Conservation (phyloP, 2,113 vertebrate genomes). For the Fregetta grallaria region DNA sequence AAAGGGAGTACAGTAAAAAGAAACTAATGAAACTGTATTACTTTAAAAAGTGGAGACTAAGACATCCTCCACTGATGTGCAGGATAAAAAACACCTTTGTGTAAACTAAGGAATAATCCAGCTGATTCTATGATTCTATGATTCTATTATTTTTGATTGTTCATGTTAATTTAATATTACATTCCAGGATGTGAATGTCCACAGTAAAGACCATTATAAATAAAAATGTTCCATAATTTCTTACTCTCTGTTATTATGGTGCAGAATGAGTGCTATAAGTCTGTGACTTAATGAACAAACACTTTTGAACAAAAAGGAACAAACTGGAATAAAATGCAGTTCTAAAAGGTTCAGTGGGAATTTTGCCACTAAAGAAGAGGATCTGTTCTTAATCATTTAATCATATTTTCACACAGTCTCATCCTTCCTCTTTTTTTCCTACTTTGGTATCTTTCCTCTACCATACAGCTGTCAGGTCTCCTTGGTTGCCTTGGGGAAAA, state of each 20-base stretch:
- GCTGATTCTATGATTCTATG: background rate
- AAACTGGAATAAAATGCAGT: background rate
- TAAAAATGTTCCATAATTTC: background rate
- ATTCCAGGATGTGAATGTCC: background rate
- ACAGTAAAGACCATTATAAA: background rate
- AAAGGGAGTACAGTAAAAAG: background rate
- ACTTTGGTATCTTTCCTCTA: background rate
- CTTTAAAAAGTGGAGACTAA: background rate
- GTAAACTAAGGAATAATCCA: background rate
- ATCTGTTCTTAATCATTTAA: background rate
- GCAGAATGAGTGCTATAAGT: accelerated
- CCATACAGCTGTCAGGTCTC: background rate
- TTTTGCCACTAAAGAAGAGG: background rate
- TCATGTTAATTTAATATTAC: background rate
- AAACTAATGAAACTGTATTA: background rate
- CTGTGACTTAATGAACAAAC: background rate
- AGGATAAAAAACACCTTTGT: background rate
- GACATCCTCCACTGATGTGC: background rate
- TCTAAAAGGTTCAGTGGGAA: background rate
- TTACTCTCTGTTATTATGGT: background rate
- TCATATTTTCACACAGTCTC: background rate
- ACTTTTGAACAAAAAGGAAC: background rate
- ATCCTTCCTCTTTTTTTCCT: background rate
- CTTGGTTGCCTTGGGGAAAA: background rate
- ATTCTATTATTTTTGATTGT: background rate